Base-by-base conservation (phyloP, 2,797 vertebrate genomes). In the Dicrostonyx torquatus region DNA sequence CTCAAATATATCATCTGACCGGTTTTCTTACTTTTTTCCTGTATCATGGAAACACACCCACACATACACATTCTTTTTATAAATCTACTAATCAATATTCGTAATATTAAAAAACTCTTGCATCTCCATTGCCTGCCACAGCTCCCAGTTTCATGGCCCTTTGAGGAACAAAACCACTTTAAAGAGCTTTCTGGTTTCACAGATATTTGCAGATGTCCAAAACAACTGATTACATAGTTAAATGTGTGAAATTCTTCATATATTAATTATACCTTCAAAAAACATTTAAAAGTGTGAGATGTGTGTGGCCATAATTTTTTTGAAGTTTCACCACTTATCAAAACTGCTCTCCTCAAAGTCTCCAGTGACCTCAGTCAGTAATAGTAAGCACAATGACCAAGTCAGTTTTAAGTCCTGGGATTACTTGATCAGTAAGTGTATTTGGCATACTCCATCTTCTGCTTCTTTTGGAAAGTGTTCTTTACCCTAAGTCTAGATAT, bases 401-500 rank as follows among this genome's bases (percentile, higher is more conserved):
- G 5, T 90, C 11, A 85, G 4, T 75, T 90, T 77, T 86, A 68
- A 70, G 1, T 70, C 43, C 37, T 87, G 7, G 6, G 79, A 50
- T 80, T 84, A 79, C 12, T 66, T 88, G 26, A 84, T 43, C 50
- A 62, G 18, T 75, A n/a, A 79, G 34, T 48, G 40, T 26, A 68
- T 83, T 85, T 92, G 72, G 40, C 83, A 79, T 43, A 85, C 48
- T 10, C 62, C 31, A 26, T 86, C 26, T 62, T 12, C 7, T 20
- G 50, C 29, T 86, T 75, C 22, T 75, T 85, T 93, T 66, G 77
- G 15, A 43, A 40, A n/a, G n/a, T 22, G 0, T 85, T 76, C 17
- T 93, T 93, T 90, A 80, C 53, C 58, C 82, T n/a, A 86, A 12
- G 58, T 91, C 11, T 15, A 53, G n/a, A 84, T 60, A 83, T 72